Evolutionary conservation across 2,797 vertebrate species (phyloP), one percentile per base, ranked within the genome.

Genomic region (Nannoperca obscura): DNA sequence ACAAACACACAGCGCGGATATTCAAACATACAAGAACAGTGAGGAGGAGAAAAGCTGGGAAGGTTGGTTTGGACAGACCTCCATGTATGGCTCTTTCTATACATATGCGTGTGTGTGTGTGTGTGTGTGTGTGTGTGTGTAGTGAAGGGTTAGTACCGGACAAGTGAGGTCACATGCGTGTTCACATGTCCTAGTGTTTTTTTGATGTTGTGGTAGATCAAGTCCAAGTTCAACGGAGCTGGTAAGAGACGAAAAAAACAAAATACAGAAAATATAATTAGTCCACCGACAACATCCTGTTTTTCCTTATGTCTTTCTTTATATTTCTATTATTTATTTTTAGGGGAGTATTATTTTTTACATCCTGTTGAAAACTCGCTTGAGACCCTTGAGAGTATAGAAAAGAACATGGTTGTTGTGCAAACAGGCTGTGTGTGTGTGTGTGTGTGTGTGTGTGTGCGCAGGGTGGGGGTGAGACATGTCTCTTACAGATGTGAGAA

Each of bases 401-500:
- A n/a, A 15, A 22, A 62, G 71, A 81, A 86, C 76, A 84, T 64
- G 58, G 53, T 57, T 84, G 78, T 76, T 13, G 60, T 59, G 62
- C 36, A 61, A 36, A 75, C 49, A 38, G 42, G 19, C 12, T 52
- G 66, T 55, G n/a, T 61, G 62, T 63, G 71, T 71, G 53, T 27
- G 49, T 60, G 58, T 65, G 60, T 40, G 59, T 55, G 71, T 42
- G 38, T 69, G 32, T 83, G 71, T 44, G 57, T 73, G 74, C 46
- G 49, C 50, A 74, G 62, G 64, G 78, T 60, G 27, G 50, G 85
- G 86, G 88, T 93, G 93, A 91, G 90, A 93, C 86, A 93, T 94
- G 86, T 86, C 91, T 91, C 92, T 86, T 91, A 77, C 74, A 85
- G 83, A 83, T 85, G 91, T 91, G 84, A 93, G 81, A 87, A 91